phyloP scores from a whole-genome alignment of 2,888 invertebrate species.

The Amblyteles armatorius region DNA sequence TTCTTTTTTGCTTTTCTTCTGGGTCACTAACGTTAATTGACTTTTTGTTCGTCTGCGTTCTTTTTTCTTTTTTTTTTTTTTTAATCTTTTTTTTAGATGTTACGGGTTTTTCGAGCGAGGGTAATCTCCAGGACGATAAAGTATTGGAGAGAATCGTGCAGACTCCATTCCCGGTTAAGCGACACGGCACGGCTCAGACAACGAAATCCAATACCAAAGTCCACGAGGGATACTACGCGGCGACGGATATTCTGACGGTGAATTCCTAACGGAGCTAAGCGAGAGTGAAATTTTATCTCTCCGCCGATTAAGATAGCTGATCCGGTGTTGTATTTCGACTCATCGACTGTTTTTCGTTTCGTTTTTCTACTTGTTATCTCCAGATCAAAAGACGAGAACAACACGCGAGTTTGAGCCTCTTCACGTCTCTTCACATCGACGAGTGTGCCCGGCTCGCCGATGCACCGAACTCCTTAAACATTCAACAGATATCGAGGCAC shows the following conservation, averaged over 20 bases:
- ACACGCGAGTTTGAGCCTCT: constrained; percentile 89
- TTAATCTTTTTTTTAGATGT: constrained; percentile 71
- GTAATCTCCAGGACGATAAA: constrained; percentile 86
- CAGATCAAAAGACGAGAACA: constrained; percentile 89
- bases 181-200: constrained; percentile 72
- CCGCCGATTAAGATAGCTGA: constrained; percentile 18
- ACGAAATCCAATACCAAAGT: constrained; percentile 79
- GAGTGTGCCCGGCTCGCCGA: constrained; percentile 85
- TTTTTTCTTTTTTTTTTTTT: background rate
- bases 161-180: constrained; percentile 77
- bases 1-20: background rate
- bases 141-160: constrained; percentile 71
- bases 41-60: background rate
- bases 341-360: constrained; percentile 86
- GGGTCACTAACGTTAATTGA: background rate
- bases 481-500: constrained; percentile 90
- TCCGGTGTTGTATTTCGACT: background rate
- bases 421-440: constrained; percentile 91
- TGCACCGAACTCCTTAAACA: constrained; percentile 76
- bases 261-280: constrained; percentile 37
- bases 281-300: constrained; percentile 9
- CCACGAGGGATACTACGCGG: constrained; percentile 90
- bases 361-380: constrained; percentile 84
- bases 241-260: constrained; percentile 92
- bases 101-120: constrained; percentile 86